Conservation (phyloP, 2,113 vertebrate genomes). For the Nibea coibor region DNA sequence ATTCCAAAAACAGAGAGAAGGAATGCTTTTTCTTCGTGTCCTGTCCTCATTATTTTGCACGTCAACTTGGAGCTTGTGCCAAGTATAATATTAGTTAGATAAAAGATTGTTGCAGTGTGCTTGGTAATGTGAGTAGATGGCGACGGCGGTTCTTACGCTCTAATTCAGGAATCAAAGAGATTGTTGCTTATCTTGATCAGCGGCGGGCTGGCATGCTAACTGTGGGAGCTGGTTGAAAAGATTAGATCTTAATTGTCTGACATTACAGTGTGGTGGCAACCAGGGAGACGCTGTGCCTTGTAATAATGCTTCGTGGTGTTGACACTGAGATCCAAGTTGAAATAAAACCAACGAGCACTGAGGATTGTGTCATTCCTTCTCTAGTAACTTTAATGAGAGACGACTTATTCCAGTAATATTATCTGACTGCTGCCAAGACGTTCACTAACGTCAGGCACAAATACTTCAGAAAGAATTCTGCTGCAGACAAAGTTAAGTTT, state of each 20-base stretch:
- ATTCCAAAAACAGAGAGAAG: slow-evolving; percentile 45
- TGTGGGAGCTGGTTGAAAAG: slow-evolving; percentile 63
- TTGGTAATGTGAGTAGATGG: slow-evolving; percentile 54
- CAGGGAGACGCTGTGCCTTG: slow-evolving; percentile 53
- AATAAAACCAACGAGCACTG: slow-evolving; percentile 37
- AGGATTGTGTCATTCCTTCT: slow-evolving; percentile 52
- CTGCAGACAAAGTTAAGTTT: background rate
- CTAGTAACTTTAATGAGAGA: slow-evolving; percentile 61
- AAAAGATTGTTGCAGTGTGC: slow-evolving; percentile 28
- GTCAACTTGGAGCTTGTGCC: slow-evolving; percentile 43
- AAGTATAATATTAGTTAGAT: slow-evolving; percentile 56
- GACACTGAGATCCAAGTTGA: slow-evolving; percentile 55
- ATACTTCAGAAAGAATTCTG: background rate
- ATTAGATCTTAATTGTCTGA: slow-evolving; percentile 76
- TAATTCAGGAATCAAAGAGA: slow-evolving; percentile 66
- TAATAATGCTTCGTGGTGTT: slow-evolving; percentile 52
- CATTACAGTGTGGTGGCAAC: slow-evolving; percentile 63
- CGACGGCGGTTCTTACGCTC: slow-evolving; percentile 28
- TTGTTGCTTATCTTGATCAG: slow-evolving; percentile 71
- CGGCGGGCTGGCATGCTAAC: slow-evolving; percentile 48
- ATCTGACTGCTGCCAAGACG: slow-evolving; percentile 25
- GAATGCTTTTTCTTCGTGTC: slow-evolving; percentile 25
- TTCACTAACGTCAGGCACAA: slow-evolving; percentile 24
- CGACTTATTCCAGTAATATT: slow-evolving; percentile 49
- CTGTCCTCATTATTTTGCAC: slow-evolving; percentile 28